Percentiles rank a stretch among this genome's conserved stretches.
These are phyloP conservation scores for Chloroceryle aenea DNA, from an alignment of 2,113 vertebrate species.

Conservation along the genomic window DNA sequence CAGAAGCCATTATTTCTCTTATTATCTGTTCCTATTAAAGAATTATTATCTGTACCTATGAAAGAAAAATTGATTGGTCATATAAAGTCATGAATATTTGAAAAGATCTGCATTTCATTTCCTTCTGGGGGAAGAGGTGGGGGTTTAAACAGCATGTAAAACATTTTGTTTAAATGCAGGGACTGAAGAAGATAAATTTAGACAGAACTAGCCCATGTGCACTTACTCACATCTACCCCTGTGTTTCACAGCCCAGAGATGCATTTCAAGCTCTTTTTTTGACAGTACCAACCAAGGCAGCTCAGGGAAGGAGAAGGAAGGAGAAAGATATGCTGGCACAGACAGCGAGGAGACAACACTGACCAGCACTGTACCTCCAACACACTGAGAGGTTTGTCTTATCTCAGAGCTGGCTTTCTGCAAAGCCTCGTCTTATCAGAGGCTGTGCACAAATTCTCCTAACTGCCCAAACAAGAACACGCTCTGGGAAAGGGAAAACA, in stretches of 20 bases:
- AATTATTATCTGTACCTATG: not conserved
- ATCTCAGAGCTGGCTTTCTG: not conserved
- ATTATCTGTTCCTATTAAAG: slow-evolving; percentile 13
- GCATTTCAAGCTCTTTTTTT: not conserved
- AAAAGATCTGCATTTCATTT: slow-evolving; percentile 12
- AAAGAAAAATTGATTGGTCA: not conserved
- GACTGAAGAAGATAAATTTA: not conserved
- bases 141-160: not conserved
- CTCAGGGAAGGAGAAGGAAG: not conserved
- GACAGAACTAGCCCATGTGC: not conserved
- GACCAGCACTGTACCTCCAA: not conserved
- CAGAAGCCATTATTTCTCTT: slow-evolving; percentile 2
- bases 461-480: not conserved
- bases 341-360: not conserved
- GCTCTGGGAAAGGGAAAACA: not conserved
- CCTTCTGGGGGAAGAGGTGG: not conserved
- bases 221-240: not conserved
- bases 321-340: not conserved
- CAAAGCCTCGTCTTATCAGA: not conserved
- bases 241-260: not conserved
- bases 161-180: not conserved
- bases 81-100: slow-evolving; percentile 38
- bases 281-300: not conserved
- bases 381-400: not conserved
- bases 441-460: not conserved